phyloP scores from a whole-genome alignment of 1,140 invertebrate species.

The Cyrtorhinus lividipennis region DNA sequence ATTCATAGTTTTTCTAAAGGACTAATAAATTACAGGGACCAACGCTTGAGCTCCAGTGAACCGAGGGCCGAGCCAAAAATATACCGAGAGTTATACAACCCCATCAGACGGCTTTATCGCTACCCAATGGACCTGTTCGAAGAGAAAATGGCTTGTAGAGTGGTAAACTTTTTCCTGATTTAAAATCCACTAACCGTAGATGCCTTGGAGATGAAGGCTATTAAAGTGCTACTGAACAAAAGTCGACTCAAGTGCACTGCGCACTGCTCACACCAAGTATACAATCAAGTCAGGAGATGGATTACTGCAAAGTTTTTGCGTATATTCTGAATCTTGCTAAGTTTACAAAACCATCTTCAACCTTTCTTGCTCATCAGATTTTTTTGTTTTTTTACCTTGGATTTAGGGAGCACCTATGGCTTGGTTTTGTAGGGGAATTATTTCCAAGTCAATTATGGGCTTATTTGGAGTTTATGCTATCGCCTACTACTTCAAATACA shows the following conservation, averaged over 20 bases:
- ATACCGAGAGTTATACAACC: slow-evolving; percentile 53
- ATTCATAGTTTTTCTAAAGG: too few relatives aligned
- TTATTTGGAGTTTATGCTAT: slow-evolving; percentile 35
- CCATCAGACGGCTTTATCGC: slow-evolving; percentile 58
- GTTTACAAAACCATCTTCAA: too few relatives aligned
- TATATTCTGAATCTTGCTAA: too few relatives aligned
- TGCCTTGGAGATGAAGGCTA: too few relatives aligned
- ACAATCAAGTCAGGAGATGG: too few relatives aligned
- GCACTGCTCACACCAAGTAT: neutral
- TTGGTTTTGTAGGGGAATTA: too few relatives aligned
- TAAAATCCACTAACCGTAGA: too few relatives aligned
- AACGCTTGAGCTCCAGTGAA: slow-evolving; percentile 54
- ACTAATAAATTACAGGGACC: slow-evolving; percentile 66
- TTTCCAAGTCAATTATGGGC: slow-evolving; percentile 29
- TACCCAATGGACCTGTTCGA: slow-evolving; percentile 43
- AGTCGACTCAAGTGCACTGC: neutral
- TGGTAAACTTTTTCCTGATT: slow-evolving; percentile 11
- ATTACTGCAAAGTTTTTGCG: too few relatives aligned
- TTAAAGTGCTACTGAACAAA: neutral
- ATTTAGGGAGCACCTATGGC: too few relatives aligned
- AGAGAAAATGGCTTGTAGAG: neutral
- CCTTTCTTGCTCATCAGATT: too few relatives aligned
- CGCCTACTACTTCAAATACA: slow-evolving; percentile 66
- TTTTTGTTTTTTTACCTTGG: too few relatives aligned
- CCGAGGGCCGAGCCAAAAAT: slow-evolving; percentile 48